A percentile compares a stretch with the other conserved stretches of the same genome.
Conservation (phyloP, 1,140 invertebrate species). For the Teleopsis dalmanni region DNA sequence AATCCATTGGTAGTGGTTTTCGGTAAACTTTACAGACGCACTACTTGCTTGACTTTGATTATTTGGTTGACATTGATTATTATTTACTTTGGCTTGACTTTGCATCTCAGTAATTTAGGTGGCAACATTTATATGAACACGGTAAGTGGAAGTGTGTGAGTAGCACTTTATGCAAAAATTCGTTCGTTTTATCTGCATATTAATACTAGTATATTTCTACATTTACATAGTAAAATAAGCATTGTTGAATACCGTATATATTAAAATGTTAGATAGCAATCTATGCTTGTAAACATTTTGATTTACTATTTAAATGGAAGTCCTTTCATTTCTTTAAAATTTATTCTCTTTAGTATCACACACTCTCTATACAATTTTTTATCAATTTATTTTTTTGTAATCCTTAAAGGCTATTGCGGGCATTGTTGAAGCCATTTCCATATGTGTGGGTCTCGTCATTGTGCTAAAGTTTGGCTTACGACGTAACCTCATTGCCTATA, state of each 20-base stretch:
- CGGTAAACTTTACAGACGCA: constrained; percentile 51
- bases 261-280: no score
- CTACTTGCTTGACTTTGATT: constrained; percentile 55
- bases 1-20: constrained; percentile 55
- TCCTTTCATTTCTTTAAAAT: no score
- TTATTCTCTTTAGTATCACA: not conserved
- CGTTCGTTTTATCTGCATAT: not conserved
- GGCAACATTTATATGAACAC: constrained; percentile 61
- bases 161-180: no score
- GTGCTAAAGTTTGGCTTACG: constrained; percentile 59
- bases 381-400: not conserved
- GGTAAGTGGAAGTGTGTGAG: constrained; percentile 8
- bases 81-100: constrained; percentile 61
- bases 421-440: constrained; percentile 58
- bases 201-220: no score
- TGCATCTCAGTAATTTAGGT: constrained; percentile 59
- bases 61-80: constrained; percentile 66
- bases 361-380: not conserved
- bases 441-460: constrained; percentile 60
- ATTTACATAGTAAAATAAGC: no score
- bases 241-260: no score
- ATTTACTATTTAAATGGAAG: no score
- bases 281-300: no score
- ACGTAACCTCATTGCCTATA: constrained; percentile 55
- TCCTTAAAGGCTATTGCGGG: constrained; percentile 50